Evolutionary conservation across 2,113 vertebrate genomes (phyloP).

Genomic region (Anhinga anhinga): DNA sequence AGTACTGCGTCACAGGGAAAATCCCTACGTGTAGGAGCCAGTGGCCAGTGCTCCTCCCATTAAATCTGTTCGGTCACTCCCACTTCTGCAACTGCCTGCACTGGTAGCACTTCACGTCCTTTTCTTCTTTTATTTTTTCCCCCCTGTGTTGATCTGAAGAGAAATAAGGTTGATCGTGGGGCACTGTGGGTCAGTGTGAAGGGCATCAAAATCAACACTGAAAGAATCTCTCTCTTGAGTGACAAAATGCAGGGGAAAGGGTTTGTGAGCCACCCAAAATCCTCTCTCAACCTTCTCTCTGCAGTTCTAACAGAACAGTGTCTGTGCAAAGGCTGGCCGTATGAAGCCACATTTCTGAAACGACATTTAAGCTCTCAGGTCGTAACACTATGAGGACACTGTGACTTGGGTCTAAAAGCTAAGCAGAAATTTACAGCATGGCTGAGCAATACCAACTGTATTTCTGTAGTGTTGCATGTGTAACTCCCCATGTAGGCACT

Average conservation of each 20-base stretch:
- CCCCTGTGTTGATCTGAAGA: neutral
- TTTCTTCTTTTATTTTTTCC: neutral
- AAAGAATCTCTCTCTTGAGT: neutral
- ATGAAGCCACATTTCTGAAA: neutral
- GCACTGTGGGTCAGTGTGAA: neutral
- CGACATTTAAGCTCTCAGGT: neutral
- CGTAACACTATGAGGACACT: fast-evolving
- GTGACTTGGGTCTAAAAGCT: neutral
- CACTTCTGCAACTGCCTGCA: neutral
- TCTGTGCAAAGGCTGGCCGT: neutral
- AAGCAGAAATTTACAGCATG: neutral
- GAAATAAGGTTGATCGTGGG: neutral
- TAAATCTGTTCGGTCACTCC: neutral
- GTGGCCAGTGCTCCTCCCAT: neutral
- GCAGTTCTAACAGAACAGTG: neutral
- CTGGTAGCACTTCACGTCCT: neutral
- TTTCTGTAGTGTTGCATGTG: neutral
- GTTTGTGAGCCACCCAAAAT: neutral
- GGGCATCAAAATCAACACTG: neutral
- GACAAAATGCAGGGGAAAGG: neutral
- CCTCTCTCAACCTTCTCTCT: neutral
- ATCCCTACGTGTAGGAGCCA: neutral
- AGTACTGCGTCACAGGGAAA: conserved; percentile 28
- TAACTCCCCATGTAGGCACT: neutral
- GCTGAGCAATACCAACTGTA: neutral